Conservation (phyloP, 2,888 invertebrate genomes). For the Cheiracanthium punctorium region DNA sequence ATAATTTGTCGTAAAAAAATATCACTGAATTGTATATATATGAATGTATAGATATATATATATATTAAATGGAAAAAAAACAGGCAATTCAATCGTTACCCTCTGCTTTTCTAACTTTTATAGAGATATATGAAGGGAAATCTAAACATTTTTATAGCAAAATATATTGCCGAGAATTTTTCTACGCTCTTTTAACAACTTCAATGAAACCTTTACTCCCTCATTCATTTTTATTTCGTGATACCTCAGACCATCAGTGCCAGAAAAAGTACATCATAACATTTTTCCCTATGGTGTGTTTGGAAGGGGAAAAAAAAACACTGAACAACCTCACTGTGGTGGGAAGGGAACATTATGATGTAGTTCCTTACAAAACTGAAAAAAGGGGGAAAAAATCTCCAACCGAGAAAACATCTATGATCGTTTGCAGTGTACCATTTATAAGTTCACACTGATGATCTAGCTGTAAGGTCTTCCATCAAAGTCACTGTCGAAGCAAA, state of each 20-base stretch:
- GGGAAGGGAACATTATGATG: conserved; percentile 38
- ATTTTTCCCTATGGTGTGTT: not conserved
- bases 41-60: too few species aligned
- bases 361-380: conserved; percentile 50
- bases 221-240: not conserved
- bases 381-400: conserved; percentile 20
- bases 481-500: conserved; percentile 54
- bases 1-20: too few species aligned
- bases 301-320: not conserved
- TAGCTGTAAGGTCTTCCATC: conserved; percentile 49
- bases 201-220: not conserved
- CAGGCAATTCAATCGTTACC: too few species aligned
- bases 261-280: conserved; percentile 2
- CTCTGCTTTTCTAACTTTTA: too few species aligned
- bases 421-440: conserved; percentile 46
- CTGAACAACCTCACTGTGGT: not conserved
- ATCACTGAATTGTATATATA: too few species aligned
- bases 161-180: not conserved
- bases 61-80: too few species aligned
- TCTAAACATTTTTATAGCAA: not conserved
- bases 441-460: conserved; percentile 57
- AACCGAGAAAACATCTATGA: conserved; percentile 33
- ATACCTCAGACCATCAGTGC: not conserved
- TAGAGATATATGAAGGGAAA: too few species aligned
- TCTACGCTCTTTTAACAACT: not conserved